These are phyloP conservation scores for Cacatua alba DNA, from an alignment of 2,113 vertebrate genomes.

Conservation along the genomic window DNA sequence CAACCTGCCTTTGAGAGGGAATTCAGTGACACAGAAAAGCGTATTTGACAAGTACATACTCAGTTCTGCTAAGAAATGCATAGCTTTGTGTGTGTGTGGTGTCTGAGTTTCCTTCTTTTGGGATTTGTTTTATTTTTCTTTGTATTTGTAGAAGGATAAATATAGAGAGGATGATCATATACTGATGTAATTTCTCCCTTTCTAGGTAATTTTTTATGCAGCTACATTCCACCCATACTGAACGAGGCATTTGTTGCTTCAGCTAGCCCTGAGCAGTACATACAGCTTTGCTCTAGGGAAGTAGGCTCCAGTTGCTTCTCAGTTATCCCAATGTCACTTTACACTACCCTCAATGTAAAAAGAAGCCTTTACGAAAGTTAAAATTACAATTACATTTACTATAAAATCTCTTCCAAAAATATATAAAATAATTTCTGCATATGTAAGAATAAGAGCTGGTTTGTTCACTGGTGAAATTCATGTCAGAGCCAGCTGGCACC, in stretches of 20 bases:
- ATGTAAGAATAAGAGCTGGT: background rate
- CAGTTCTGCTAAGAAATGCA: background rate
- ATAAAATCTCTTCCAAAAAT: background rate
- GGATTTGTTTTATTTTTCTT: background rate
- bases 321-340: background rate
- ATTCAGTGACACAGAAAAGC: constrained; percentile 41
- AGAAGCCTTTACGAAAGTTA: background rate
- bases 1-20: background rate
- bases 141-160: background rate
- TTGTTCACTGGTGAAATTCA: background rate
- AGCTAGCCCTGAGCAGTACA: background rate
- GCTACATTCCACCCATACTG: background rate
- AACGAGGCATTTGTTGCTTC: background rate
- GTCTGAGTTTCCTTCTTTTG: background rate
- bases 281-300: background rate
- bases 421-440: background rate
- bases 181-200: background rate
- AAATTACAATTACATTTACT: background rate
- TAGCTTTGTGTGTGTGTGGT: background rate
- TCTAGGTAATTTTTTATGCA: background rate
- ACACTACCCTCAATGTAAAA: background rate
- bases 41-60: background rate
- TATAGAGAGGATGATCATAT: background rate
- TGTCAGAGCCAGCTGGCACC: background rate
- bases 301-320: background rate